These are phyloP conservation scores for Sebastes jordani DNA, from an alignment of 2,797 vertebrate species.

Conservation along the genomic window DNA sequence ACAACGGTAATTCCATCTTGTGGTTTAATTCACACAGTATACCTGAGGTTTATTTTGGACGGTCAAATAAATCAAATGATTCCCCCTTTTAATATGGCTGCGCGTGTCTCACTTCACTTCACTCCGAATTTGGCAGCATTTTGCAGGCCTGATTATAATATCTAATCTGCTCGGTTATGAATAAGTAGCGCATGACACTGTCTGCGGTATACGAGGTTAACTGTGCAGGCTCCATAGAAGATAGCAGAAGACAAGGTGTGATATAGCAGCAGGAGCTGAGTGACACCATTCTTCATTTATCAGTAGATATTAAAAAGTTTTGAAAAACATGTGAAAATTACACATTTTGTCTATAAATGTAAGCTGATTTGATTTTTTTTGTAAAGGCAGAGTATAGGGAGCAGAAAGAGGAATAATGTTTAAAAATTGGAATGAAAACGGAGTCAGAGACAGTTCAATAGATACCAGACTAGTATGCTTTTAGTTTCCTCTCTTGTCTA, in stretches of 20 bases:
- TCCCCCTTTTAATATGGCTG: neutral
- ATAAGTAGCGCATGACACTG: neutral
- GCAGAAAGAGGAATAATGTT: neutral
- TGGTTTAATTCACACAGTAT: neutral
- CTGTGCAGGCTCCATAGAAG: neutral
- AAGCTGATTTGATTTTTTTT: neutral
- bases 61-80: neutral
- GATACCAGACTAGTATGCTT: neutral
- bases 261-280: neutral
- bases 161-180: constrained; percentile 24
- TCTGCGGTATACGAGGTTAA: constrained; percentile 1
- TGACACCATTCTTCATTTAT: neutral
- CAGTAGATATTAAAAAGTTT: neutral
- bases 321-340: neutral
- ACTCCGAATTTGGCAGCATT: constrained; percentile 2
- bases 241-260: neutral
- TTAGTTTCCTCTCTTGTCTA: constrained; percentile 10
- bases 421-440: neutral
- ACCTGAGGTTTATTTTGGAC: neutral
- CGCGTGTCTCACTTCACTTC: neutral
- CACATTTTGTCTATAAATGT: neutral
- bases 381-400: neutral
- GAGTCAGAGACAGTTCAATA: neutral
- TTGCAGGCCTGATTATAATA: constrained; percentile 5
- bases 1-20: neutral